A percentile compares a stretch with the other conserved stretches of the same genome.
Evolutionary conservation across 2,888 invertebrate genomes (phyloP).

Genomic region (Hydropsyche betteni): DNA sequence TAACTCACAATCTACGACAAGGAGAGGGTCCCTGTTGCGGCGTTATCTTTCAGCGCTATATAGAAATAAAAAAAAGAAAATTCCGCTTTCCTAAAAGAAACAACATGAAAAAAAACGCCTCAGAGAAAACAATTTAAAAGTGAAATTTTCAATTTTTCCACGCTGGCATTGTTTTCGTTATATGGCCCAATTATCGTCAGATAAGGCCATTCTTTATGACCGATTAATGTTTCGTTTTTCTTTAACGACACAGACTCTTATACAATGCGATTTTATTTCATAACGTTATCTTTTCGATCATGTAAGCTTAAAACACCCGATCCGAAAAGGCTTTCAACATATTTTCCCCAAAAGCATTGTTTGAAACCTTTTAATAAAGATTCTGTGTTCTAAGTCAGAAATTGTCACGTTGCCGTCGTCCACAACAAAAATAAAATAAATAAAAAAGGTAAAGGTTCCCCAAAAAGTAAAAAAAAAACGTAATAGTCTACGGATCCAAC

Average conservation of each 20-base stretch:
- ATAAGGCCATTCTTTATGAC: constrained; percentile 21
- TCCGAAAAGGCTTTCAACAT: neutral
- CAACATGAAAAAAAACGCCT: neutral
- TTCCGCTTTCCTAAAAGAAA: neutral
- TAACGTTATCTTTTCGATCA: constrained; percentile 13
- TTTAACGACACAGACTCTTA: neutral
- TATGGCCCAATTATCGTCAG: constrained; percentile 17
- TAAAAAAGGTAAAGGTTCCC: neutral
- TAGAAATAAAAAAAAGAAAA: neutral
- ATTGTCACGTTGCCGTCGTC: neutral
- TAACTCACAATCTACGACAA: too few relatives aligned
- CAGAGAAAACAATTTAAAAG: too few relatives aligned
- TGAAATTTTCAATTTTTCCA: constrained; percentile 11
- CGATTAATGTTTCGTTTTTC: constrained; percentile 15
- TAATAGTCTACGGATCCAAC: constrained; percentile 24
- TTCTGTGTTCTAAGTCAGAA: neutral
- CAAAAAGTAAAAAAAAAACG: constrained; percentile 19
- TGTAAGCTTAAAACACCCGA: neutral
- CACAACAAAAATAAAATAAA: too few relatives aligned
- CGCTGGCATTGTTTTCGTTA: constrained; percentile 13
- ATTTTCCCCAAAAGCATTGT: neutral
- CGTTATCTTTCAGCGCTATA: too few relatives aligned
- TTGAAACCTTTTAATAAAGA: constrained; percentile 6
- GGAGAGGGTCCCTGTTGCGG: too few relatives aligned
- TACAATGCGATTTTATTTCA: neutral